Evolutionary conservation across 1,140 invertebrate genomes (phyloP).

Genomic region (Panulirus ornatus): DNA sequence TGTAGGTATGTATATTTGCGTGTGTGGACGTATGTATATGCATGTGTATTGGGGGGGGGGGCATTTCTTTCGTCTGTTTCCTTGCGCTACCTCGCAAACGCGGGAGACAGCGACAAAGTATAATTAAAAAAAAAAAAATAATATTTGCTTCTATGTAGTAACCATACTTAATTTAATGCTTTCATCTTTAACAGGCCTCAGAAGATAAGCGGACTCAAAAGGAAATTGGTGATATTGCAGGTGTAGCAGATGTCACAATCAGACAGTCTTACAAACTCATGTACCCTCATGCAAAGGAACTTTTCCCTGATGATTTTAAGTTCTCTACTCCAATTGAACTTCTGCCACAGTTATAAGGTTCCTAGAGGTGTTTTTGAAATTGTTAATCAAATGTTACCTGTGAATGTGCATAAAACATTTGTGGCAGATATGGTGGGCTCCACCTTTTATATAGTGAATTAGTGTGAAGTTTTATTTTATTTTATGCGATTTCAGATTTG

Average conservation of each 20-base stretch:
- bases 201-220: conserved; percentile 96
- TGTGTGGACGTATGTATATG: too few species aligned
- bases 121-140: too few species aligned
- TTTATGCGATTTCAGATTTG: neutral
- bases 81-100: too few species aligned
- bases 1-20: too few species aligned
- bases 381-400: neutral
- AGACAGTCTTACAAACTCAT: conserved; percentile 98
- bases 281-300: conserved; percentile 93
- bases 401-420: neutral
- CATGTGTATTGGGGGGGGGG: too few species aligned
- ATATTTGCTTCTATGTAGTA: too few species aligned
- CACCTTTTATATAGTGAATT: conserved; percentile 5
- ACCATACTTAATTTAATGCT: too few species aligned
- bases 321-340: conserved; percentile 96
- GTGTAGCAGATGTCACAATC: conserved; percentile 99
- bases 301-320: conserved; percentile 98
- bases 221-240: conserved; percentile 98
- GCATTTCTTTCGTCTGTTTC: too few species aligned
- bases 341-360: conserved; percentile 84
- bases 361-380: neutral
- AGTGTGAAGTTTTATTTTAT: neutral
- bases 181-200: conserved; percentile 77
- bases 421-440: neutral
- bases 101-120: too few species aligned